Evolutionary conservation across 1,140 invertebrate species (phyloP).

Genomic region (Scaptomyza pallida): DNA sequence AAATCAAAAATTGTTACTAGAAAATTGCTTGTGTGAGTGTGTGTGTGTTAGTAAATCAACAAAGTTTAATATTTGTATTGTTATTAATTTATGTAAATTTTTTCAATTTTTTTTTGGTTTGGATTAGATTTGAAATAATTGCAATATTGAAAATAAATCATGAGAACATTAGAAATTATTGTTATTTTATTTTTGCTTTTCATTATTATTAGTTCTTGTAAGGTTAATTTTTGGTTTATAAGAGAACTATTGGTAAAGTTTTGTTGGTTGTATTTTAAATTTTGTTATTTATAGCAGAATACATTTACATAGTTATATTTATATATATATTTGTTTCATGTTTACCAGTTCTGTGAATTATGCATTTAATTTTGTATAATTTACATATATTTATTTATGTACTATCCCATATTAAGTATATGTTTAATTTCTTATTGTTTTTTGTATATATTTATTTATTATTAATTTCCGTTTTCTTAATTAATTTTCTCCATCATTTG

Average conservation of each 20-base stretch:
- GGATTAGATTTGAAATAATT: constrained; percentile 48
- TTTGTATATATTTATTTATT: constrained; percentile 23
- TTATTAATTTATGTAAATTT: constrained; percentile 29
- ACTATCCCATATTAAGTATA: constrained; percentile 26
- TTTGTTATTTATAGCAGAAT: constrained; percentile 78
- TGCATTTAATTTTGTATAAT: constrained; percentile 52
- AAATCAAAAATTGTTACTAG: constrained; percentile 62
- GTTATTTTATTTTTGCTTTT: constrained; percentile 26
- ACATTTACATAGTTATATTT: constrained; percentile 50
- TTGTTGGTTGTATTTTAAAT: constrained; percentile 68
- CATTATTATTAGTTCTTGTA: constrained; percentile 17
- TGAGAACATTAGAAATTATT: constrained; percentile 32
- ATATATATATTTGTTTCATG: constrained; percentile 54
- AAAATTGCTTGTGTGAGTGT: constrained; percentile 46
- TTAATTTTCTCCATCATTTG: constrained; percentile 29
- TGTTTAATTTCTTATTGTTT: constrained; percentile 37
- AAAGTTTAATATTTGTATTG: constrained; percentile 42
- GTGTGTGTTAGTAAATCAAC: constrained; percentile 39
- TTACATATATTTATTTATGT: constrained; percentile 42
- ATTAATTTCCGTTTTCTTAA: constrained; percentile 38
- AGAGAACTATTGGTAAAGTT: constrained; percentile 42
- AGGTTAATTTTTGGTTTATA: constrained; percentile 33
- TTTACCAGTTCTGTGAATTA: constrained; percentile 78
- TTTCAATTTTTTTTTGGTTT: constrained; percentile 29
- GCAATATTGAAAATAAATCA: constrained; percentile 43